A percentile compares a stretch with the other conserved stretches of the same genome.
These are phyloP conservation scores for Actinia tenebrosa DNA, from an alignment of 64 coral and sea anemone species.

Conservation along the genomic window DNA sequence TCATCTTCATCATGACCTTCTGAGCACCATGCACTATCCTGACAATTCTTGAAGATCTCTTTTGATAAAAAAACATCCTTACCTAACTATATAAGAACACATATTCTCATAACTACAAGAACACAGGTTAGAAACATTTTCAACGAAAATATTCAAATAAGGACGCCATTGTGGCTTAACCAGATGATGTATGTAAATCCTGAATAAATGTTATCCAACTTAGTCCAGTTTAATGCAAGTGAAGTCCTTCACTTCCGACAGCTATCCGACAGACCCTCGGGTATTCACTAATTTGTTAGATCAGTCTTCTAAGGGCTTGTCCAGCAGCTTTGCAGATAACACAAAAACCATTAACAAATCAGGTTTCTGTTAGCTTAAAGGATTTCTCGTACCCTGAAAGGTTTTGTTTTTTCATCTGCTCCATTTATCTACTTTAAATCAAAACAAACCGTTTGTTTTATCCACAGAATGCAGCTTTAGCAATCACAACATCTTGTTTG, in stretches of 20 bases:
- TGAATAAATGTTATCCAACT: not conserved
- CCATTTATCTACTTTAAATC: not conserved
- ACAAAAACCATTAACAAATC: not conserved
- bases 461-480: not conserved
- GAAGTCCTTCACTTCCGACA: not conserved
- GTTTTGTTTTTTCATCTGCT: not conserved
- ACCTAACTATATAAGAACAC: too few species aligned
- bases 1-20: too few species aligned
- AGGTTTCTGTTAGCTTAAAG: not conserved
- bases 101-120: not conserved
- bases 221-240: not conserved
- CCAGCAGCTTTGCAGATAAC: not conserved
- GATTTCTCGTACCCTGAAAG: not conserved
- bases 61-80: too few species aligned
- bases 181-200: not conserved
- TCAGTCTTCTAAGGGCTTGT: not conserved
- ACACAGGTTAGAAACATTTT: not conserved
- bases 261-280: not conserved
- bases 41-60: too few species aligned
- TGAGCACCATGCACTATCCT: too few species aligned
- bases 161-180: not conserved
- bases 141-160: not conserved
- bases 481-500: not conserved
- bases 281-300: constrained; percentile 2
- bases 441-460: constrained; percentile 8